These are phyloP conservation scores for Tragelaphus strepsiceros DNA, from an alignment of 2,113 vertebrate species.

Conservation along the genomic window DNA sequence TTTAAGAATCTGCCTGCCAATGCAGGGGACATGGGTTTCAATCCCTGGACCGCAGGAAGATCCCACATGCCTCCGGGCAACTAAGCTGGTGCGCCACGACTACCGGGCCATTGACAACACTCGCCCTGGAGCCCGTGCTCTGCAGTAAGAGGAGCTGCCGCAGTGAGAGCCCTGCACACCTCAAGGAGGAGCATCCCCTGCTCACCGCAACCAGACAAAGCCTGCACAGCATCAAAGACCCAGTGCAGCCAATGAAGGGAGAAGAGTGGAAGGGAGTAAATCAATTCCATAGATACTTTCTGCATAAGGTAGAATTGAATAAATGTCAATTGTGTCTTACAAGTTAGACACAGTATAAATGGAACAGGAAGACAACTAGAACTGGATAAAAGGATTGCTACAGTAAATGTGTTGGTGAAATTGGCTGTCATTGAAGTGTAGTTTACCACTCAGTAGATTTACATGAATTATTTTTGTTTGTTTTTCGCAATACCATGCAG, in stretches of 20 bases:
- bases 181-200: not conserved
- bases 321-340: not conserved
- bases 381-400: not conserved
- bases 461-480: not conserved
- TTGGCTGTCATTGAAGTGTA: not conserved
- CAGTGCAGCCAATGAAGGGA: not conserved
- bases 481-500: not conserved
- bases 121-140: not conserved
- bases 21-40: not conserved
- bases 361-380: not conserved
- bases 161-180: not conserved
- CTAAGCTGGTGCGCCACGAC: not conserved
- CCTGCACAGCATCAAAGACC: not conserved
- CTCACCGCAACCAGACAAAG: not conserved
- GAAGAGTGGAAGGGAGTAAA: not conserved
- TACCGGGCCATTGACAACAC: not conserved
- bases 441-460: not conserved
- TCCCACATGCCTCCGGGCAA: not conserved
- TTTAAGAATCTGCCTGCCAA: not conserved
- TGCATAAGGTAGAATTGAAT: not conserved
- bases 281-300: not conserved
- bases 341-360: not conserved
- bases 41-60: not conserved
- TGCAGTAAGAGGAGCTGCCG: not conserved
- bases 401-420: not conserved